phyloP scores from a whole-genome alignment of 2,888 invertebrate species.

The Tipula unca region DNA sequence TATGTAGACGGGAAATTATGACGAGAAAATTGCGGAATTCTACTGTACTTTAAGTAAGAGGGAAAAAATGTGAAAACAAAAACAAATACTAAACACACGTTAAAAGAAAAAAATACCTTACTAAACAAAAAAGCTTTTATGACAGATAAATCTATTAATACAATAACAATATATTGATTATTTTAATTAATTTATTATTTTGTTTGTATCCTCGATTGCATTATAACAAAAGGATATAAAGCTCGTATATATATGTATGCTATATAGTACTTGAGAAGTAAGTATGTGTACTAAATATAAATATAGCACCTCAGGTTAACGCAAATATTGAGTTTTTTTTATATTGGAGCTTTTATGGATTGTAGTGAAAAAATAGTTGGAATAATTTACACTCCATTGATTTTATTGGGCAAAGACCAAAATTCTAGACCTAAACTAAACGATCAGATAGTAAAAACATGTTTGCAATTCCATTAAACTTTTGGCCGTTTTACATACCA shows the following conservation, averaged over 20 bases:
- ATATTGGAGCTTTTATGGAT: too few species aligned
- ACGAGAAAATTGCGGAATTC: not conserved
- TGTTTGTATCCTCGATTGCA: not conserved
- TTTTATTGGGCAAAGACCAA: too few species aligned
- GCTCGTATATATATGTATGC: not conserved
- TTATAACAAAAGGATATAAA: not conserved
- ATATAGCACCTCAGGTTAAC: too few species aligned
- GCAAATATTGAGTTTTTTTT: too few species aligned
- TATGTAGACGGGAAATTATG: not conserved
- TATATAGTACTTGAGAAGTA: too few species aligned
- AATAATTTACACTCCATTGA: too few species aligned
- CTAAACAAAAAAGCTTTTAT: not conserved
- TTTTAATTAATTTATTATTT: not conserved
- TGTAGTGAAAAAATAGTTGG: too few species aligned
- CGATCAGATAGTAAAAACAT: too few species aligned
- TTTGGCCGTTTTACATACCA: too few species aligned
- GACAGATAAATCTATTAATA: not conserved
- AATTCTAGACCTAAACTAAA: too few species aligned
- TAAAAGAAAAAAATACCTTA: not conserved
- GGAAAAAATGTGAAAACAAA: not conserved
- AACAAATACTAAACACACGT: not conserved
- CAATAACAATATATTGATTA: not conserved
- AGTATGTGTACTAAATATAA: not conserved
- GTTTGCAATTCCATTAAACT: too few species aligned
- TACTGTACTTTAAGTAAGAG: not conserved